These are phyloP conservation scores for Amniataba percoides DNA, from an alignment of 2,797 vertebrate species.

Conservation along the genomic window DNA sequence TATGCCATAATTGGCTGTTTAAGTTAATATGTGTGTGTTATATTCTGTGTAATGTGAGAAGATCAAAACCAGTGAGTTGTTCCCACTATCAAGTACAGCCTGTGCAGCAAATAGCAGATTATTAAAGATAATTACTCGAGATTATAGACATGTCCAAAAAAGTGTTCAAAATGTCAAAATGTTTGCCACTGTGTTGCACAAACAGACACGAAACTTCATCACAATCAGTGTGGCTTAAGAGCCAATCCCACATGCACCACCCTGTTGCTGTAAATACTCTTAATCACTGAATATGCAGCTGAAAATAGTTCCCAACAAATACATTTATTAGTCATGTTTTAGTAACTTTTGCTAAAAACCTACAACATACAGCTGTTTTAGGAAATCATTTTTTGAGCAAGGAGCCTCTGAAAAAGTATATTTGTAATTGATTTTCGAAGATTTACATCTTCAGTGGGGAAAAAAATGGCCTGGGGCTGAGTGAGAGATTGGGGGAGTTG, in stretches of 20 bases:
- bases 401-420: neutral
- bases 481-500: neutral
- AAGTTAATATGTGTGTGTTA: neutral
- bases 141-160: neutral
- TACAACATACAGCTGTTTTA: neutral
- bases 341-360: neutral
- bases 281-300: neutral
- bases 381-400: neutral
- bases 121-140: neutral
- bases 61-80: neutral
- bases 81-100: neutral
- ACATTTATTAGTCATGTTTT: neutral
- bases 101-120: neutral
- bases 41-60: neutral
- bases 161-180: neutral
- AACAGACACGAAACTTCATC: neutral
- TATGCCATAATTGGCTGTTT: neutral
- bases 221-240: neutral
- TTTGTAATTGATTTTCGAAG: neutral
- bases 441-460: conserved; percentile 1
- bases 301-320: neutral
- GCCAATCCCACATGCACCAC: neutral
- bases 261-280: neutral
- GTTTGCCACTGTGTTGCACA: neutral
- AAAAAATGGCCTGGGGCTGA: neutral